Percentiles rank a stretch among this genome's conserved stretches.
phyloP scores from a whole-genome alignment of 2,113 vertebrate species.

The Calyptommatus sinebrachiatus region DNA sequence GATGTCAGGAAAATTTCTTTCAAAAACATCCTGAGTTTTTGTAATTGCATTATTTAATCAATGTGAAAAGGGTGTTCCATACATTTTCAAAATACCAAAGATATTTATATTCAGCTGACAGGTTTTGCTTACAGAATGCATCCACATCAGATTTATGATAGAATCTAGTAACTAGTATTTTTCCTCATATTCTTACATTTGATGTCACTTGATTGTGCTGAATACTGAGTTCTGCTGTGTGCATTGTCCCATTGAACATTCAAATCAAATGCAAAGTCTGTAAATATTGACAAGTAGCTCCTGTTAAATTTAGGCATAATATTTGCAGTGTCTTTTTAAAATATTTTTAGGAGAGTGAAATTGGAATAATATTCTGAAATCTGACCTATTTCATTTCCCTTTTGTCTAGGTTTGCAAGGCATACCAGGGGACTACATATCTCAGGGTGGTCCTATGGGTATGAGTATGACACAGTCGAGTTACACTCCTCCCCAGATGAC shows the following conservation, averaged over 20 bases:
- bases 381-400: conserved; percentile 69
- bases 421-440: conserved; percentile 94
- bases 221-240: conserved; percentile 84
- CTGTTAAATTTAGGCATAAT: conserved; percentile 82
- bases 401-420: conserved; percentile 91
- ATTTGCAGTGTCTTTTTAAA: conserved; percentile 81
- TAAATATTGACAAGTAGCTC: conserved; percentile 83
- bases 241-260: conserved; percentile 81
- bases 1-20: conserved; percentile 53
- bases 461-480: conserved; percentile 95
- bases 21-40: conserved; percentile 50
- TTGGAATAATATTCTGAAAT: conserved; percentile 67
- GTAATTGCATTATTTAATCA: conserved; percentile 51
- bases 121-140: conserved; percentile 63
- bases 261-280: conserved; percentile 83
- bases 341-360: conserved; percentile 76
- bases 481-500: conserved; percentile 93
- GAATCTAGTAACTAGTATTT: conserved; percentile 74
- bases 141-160: conserved; percentile 72
- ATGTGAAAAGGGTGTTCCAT: conserved; percentile 60
- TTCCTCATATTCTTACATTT: conserved; percentile 77
- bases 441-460: conserved; percentile 98
- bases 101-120: conserved; percentile 71
- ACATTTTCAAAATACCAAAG: conserved; percentile 65
- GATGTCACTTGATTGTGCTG: conserved; percentile 77